phyloP scores from a whole-genome alignment of 1,140 invertebrate genomes.

The Sogatella furcifera region DNA sequence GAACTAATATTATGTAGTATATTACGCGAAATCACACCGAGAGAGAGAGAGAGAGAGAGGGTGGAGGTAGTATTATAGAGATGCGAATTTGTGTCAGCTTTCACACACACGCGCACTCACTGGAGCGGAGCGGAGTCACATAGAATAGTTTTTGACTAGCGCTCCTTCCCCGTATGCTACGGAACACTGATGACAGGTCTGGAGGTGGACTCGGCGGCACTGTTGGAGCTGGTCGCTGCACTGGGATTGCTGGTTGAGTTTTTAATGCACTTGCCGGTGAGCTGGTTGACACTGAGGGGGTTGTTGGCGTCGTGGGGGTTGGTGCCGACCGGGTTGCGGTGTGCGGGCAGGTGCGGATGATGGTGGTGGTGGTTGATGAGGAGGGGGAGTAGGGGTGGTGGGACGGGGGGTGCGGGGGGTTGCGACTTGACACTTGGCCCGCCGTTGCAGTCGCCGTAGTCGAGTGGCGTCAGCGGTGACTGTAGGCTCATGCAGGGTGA shows the following conservation, averaged over 20 bases:
- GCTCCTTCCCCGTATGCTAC: slow-evolving; percentile 22
- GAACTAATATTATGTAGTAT: too few species aligned
- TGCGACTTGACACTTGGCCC: slow-evolving; percentile 32
- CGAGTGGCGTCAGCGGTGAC: slow-evolving; percentile 40
- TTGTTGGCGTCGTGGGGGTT: slow-evolving; percentile 86
- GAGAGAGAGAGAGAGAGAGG: not conserved
- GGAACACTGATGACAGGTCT: slow-evolving; percentile 27
- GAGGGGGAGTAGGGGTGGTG: slow-evolving; percentile 19
- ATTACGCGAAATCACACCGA: too few species aligned
- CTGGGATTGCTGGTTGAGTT: slow-evolving; percentile 23
- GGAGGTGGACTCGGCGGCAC: slow-evolving; percentile 19
- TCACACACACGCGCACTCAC: not conserved
- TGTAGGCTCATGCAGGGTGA: slow-evolving; percentile 42
- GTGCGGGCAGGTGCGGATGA: slow-evolving; percentile 29
- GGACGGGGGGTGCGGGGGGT: slow-evolving; percentile 27
- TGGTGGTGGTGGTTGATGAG: slow-evolving; percentile 23
- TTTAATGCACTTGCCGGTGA: slow-evolving; percentile 62
- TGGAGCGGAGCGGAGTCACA: not conserved
- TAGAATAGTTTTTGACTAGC: not conserved
- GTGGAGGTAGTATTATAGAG: not conserved
- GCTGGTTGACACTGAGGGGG: slow-evolving; percentile 76
- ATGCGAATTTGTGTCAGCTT: not conserved
- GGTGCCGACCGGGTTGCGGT: slow-evolving; percentile 70
- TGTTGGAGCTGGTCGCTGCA: slow-evolving; percentile 5
- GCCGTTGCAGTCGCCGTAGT: slow-evolving; percentile 26